Percentiles rank a stretch among this genome's conserved stretches.
Evolutionary conservation across 2,888 invertebrate species (phyloP).

Genomic region (Tillus elongatus): DNA sequence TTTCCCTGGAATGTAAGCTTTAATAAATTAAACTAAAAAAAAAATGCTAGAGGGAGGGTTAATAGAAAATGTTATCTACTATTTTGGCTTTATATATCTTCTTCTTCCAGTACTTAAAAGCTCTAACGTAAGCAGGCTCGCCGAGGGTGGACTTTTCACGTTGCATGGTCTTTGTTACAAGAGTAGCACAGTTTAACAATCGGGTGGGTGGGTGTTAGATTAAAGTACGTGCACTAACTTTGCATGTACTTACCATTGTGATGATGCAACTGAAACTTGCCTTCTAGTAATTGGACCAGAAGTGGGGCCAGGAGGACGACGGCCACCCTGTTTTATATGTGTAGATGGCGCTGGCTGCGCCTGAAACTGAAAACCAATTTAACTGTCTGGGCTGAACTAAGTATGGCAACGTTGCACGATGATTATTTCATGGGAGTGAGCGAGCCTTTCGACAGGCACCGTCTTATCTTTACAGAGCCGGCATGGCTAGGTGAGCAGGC

Average conservation of each 20-base stretch:
- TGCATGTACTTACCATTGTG: slow-evolving; percentile 40
- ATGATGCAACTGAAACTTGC: slow-evolving; percentile 45
- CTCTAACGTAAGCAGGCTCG: slow-evolving; percentile 34
- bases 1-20: background rate
- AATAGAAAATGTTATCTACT: slow-evolving; percentile 30
- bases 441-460: too few species aligned
- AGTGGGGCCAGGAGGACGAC: slow-evolving; percentile 63
- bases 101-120: slow-evolving; percentile 38
- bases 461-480: too few species aligned
- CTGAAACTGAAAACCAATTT: slow-evolving; percentile 22
- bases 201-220: too few species aligned
- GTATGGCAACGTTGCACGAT: slow-evolving; percentile 21
- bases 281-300: slow-evolving; percentile 69
- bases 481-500: too few species aligned
- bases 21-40: slow-evolving; percentile 19
- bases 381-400: slow-evolving; percentile 14
- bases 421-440: slow-evolving; percentile 8
- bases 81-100: slow-evolving; percentile 38
- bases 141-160: slow-evolving; percentile 20
- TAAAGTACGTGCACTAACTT: slow-evolving; percentile 18
- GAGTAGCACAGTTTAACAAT: too few species aligned
- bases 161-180: too few species aligned
- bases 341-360: slow-evolving; percentile 58
- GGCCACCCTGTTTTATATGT: slow-evolving; percentile 64
- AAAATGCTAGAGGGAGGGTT: slow-evolving; percentile 8